These are phyloP conservation scores for Amblyornis subalaris DNA, from an alignment of 2,113 vertebrate genomes.

Conservation along the genomic window DNA sequence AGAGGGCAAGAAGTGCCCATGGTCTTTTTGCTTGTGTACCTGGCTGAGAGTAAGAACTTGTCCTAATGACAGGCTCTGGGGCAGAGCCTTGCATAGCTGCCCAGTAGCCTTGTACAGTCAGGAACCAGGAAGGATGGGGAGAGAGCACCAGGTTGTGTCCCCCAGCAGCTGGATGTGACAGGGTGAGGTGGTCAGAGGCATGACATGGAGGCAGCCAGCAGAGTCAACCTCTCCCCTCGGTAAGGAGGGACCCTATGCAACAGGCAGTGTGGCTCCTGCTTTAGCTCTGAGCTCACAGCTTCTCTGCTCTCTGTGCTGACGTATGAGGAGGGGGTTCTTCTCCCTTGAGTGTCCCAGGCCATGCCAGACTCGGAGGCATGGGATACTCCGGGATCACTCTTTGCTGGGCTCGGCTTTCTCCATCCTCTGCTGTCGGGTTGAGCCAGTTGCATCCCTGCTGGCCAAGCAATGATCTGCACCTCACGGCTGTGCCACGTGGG, in stretches of 20 bases:
- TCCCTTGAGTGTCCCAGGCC: not conserved
- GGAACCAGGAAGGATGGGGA: not conserved
- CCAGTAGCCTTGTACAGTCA: not conserved
- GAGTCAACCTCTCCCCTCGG: not conserved
- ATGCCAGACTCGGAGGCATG: rapidly evolving
- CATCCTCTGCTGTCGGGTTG: not conserved
- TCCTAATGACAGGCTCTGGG: not conserved
- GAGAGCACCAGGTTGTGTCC: not conserved
- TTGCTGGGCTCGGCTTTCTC: not conserved
- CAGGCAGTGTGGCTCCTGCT: not conserved
- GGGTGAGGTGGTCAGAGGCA: not conserved
- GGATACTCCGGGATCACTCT: rapidly evolving
- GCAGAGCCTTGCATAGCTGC: not conserved
- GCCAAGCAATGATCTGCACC: not conserved
- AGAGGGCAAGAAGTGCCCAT: not conserved
- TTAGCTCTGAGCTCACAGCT: rapidly evolving
- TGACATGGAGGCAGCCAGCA: not conserved
- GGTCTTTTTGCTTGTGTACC: not conserved
- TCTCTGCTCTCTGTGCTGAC: not conserved
- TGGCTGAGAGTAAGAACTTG: not conserved
- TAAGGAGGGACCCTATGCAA: not conserved
- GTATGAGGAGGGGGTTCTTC: rapidly evolving
- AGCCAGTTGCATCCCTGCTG: not conserved
- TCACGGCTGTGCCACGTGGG: rapidly evolving
- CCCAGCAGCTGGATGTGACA: not conserved